A percentile compares a stretch with the other conserved stretches of the same genome.
phyloP scores from a whole-genome alignment of 2,888 invertebrate genomes.

The Bugula neritina region DNA sequence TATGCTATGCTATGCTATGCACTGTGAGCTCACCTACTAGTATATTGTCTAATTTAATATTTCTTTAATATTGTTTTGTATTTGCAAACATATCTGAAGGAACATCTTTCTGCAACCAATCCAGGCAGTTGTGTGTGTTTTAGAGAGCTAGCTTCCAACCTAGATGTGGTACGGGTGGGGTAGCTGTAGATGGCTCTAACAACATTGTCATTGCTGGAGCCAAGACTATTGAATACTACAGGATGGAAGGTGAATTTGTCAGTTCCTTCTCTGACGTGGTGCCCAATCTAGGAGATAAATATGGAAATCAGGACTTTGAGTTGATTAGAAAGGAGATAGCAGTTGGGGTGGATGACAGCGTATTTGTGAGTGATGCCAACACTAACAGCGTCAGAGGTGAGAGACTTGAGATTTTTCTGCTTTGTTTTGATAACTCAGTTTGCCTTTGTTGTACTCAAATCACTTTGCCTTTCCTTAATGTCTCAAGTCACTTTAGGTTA shows the following conservation, averaged over 20 bases:
- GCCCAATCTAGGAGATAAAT: not conserved
- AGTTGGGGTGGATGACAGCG: not conserved
- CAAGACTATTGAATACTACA: slow-evolving; percentile 7
- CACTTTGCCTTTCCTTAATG: no score
- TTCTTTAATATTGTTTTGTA: no score
- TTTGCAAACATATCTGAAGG: no score
- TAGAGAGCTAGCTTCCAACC: not conserved
- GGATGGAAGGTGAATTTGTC: slow-evolving; percentile 8
- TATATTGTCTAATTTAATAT: no score
- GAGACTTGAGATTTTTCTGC: no score
- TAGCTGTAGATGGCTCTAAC: not conserved
- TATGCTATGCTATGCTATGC: no score
- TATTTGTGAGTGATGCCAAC: slow-evolving; percentile 7
- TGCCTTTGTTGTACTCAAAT: no score
- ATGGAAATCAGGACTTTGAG: not conserved
- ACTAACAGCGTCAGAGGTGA: slow-evolving; percentile 19
- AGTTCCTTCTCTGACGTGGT: not conserved
- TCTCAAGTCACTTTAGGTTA: no score
- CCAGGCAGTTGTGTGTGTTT: no score
- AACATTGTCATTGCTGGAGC: slow-evolving; percentile 17
- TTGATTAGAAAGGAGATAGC: slow-evolving; percentile 7
- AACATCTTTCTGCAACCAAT: no score
- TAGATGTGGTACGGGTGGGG: not conserved
- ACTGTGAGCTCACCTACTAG: no score
- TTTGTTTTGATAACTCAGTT: no score